phyloP scores from a whole-genome alignment of 2,113 vertebrate species.

The Panthera tigris region DNA sequence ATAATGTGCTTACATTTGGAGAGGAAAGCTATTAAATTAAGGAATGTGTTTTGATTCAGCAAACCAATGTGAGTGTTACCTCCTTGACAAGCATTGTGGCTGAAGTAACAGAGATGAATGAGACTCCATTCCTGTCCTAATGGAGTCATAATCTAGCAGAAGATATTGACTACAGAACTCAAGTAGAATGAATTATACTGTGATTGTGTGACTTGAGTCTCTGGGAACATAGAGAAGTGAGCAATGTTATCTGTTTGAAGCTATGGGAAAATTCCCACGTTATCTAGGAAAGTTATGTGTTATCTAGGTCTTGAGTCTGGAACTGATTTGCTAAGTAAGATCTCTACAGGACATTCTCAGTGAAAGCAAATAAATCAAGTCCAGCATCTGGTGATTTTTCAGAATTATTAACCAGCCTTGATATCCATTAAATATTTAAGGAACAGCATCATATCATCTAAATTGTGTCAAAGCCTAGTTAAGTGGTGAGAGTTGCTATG shows the following conservation, averaged over 20 bases:
- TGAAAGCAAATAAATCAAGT: neutral
- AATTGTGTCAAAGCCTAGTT: neutral
- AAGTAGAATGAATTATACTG: neutral
- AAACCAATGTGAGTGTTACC: neutral
- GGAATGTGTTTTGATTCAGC: constrained; percentile 7
- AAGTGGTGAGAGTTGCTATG: neutral
- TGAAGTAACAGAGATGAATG: neutral
- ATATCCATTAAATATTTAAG: constrained; percentile 26
- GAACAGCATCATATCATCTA: neutral
- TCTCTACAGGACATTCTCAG: neutral
- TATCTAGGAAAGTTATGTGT: neutral
- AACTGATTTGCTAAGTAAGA: neutral
- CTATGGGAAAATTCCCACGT: neutral
- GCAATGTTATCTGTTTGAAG: neutral
- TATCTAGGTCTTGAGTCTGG: neutral
- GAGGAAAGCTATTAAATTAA: neutral
- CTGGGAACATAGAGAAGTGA: neutral
- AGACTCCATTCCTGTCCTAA: neutral
- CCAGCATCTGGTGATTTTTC: neutral
- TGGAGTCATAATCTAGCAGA: neutral
- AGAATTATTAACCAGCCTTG: neutral
- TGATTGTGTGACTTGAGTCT: neutral
- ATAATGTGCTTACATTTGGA: neutral
- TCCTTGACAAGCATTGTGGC: neutral
- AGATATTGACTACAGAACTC: neutral